Evolutionary conservation across 2,113 vertebrate species (phyloP).

Genomic region (Heteronetta atricapilla): DNA sequence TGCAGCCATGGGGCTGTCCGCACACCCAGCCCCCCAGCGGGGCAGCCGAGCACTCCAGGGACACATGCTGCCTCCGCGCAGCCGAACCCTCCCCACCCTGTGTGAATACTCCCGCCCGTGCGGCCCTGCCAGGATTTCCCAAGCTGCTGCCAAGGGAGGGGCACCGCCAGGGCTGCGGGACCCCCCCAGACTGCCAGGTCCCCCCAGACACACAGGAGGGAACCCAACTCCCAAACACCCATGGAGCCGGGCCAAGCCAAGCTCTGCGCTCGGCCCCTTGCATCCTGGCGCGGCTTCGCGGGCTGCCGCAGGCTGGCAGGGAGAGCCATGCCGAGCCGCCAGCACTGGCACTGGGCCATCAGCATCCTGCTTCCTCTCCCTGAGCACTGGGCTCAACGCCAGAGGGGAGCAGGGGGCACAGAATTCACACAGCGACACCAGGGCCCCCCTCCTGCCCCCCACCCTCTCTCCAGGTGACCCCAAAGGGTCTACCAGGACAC

Average conservation of each 20-base stretch:
- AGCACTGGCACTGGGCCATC: not conserved
- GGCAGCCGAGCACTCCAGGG: not conserved
- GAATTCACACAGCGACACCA: not conserved
- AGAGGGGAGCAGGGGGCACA: not conserved
- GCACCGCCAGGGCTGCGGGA: not conserved
- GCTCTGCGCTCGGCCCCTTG: not conserved
- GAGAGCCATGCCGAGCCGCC: not conserved
- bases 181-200: not conserved
- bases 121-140: conserved; percentile 20
- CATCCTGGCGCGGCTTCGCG: not conserved
- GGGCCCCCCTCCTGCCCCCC: no score
- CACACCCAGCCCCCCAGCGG: not conserved
- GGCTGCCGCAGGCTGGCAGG: not conserved
- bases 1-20: not conserved
- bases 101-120: not conserved
- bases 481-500: no score
- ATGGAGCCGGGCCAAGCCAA: not conserved
- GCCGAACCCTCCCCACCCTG: not conserved
- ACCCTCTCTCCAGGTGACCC: no score
- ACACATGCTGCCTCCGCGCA: not conserved
- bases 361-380: not conserved
- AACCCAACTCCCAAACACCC: not conserved
- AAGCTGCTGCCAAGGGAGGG: conserved; percentile 10
- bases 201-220: not conserved
- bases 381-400: accelerated